Evolutionary conservation across 2,113 vertebrate species (phyloP).

Genomic region (Callocephalon fimbriatum): DNA sequence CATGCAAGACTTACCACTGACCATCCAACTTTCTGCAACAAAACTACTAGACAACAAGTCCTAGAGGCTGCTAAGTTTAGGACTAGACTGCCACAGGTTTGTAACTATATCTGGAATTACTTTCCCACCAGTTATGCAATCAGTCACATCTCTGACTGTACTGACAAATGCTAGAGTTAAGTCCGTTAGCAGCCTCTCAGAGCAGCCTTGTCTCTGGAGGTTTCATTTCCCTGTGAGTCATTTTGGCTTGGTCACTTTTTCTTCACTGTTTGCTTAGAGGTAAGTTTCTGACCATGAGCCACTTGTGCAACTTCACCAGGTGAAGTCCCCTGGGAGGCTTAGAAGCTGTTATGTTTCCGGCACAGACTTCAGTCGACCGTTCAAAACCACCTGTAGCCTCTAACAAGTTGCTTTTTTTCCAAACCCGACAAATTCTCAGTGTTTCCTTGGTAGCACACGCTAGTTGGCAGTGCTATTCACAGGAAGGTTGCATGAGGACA

Average conservation of each 20-base stretch:
- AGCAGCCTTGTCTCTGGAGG: background rate
- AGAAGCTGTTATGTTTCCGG: background rate
- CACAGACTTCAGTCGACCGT: background rate
- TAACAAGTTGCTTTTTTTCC: background rate
- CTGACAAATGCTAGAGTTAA: background rate
- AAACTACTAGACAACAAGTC: background rate
- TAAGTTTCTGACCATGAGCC: background rate
- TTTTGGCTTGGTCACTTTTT: slow-evolving; percentile 22
- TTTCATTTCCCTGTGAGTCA: slow-evolving; percentile 1
- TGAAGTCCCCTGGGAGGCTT: background rate
- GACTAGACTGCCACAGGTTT: background rate
- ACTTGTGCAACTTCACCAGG: background rate
- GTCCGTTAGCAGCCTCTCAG: background rate
- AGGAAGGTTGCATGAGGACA: slow-evolving; percentile 12
- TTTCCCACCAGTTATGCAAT: background rate
- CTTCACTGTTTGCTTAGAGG: background rate
- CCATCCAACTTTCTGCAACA: background rate
- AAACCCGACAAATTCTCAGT: background rate
- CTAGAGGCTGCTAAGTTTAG: background rate
- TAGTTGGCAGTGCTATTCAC: background rate
- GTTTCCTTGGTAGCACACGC: background rate
- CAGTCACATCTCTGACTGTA: fast-evolving
- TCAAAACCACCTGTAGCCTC: slow-evolving; percentile 25
- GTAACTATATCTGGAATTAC: background rate
- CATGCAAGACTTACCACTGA: background rate